phyloP scores from a whole-genome alignment of 1,140 invertebrate species.

The Argopecten irradians region DNA sequence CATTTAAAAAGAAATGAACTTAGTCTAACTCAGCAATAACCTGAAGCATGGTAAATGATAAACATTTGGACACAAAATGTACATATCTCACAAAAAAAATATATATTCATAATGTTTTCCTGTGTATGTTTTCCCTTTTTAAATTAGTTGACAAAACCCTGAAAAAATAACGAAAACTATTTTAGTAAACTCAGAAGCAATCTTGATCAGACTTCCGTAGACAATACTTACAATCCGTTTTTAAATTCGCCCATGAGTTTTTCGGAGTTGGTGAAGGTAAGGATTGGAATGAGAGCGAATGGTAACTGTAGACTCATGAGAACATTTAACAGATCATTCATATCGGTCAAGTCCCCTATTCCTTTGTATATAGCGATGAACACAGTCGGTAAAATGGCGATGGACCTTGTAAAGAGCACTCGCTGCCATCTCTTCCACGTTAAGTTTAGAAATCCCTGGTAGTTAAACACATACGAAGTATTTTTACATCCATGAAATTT shows the following conservation, averaged over 20 bases:
- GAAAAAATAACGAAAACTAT: too few species aligned
- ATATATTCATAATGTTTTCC: too few species aligned
- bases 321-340: slow-evolving; percentile 95
- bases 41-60: too few species aligned
- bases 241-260: slow-evolving; percentile 83
- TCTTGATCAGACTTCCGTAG: not conserved
- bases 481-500: too few species aligned
- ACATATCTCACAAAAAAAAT: too few species aligned
- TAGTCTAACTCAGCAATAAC: too few species aligned
- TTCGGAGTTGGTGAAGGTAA: slow-evolving; percentile 90
- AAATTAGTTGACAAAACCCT: too few species aligned
- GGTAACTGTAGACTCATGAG: slow-evolving; percentile 89
- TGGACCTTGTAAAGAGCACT: slow-evolving; percentile 89
- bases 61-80: too few species aligned
- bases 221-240: slow-evolving; percentile 71
- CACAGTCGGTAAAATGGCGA: slow-evolving; percentile 94
- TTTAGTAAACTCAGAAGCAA: too few species aligned
- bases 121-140: too few species aligned
- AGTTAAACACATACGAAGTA: slow-evolving; percentile 47
- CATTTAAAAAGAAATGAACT: too few species aligned
- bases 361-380: slow-evolving; percentile 85
- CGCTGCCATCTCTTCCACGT: slow-evolving; percentile 93
- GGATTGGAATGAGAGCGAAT: slow-evolving; percentile 87
- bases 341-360: slow-evolving; percentile 86
- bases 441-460: slow-evolving; percentile 91